phyloP scores from a whole-genome alignment of 2,113 vertebrate species.

The Chionodraco myersi region DNA sequence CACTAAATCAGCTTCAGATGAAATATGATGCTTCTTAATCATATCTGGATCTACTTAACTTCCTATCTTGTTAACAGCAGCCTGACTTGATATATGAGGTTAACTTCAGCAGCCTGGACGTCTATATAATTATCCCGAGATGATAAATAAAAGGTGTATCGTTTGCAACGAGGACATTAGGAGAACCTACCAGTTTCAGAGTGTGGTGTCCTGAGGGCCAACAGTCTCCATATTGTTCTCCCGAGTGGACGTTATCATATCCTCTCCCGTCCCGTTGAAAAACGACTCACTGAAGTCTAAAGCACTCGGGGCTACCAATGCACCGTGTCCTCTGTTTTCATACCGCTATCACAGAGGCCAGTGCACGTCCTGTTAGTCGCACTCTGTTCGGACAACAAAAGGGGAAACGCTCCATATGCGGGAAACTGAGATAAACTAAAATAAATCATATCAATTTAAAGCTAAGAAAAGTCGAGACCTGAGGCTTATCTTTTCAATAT shows the following conservation, averaged over 20 bases:
- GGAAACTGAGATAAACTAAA: neutral
- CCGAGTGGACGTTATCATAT: neutral
- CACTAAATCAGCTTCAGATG: conserved; percentile 30
- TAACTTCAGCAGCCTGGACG: conserved; percentile 15
- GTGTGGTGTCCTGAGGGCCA: conserved; percentile 16
- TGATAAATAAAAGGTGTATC: conserved; percentile 63
- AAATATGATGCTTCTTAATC: conserved; percentile 59
- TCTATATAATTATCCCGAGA: conserved; percentile 45
- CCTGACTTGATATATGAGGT: conserved; percentile 56
- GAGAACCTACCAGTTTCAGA: conserved; percentile 3
- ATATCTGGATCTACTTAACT: conserved; percentile 43
- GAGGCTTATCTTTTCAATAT: neutral
- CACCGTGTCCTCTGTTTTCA: conserved; percentile 1
- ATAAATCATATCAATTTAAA: neutral
- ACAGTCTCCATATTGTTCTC: conserved; percentile 5
- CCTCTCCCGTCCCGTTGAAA: conserved; percentile 24
- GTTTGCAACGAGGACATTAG: conserved; percentile 4
- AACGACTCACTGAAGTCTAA: conserved; percentile 25
- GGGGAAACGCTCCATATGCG: neutral
- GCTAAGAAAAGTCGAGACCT: neutral
- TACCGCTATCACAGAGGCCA: neutral
- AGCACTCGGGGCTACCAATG: conserved; percentile 19
- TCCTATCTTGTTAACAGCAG: conserved; percentile 56
- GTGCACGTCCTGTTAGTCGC: conserved; percentile 35
- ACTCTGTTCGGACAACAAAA: neutral